Percentiles rank a stretch among this genome's conserved stretches.
Conservation (phyloP, 2,888 invertebrate genomes). For the Meganola albula region DNA sequence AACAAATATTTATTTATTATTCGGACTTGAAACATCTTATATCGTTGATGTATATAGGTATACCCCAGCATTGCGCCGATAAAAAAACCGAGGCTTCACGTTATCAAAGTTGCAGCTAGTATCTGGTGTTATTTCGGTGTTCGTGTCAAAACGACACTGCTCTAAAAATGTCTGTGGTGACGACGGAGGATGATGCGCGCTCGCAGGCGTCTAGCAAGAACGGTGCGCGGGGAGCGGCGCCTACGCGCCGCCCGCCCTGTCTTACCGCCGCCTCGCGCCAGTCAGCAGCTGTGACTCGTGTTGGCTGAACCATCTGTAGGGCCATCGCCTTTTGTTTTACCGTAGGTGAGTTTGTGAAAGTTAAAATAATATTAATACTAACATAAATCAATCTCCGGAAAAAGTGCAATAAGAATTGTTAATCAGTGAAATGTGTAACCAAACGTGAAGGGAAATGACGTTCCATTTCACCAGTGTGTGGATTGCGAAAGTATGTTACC, state of each 20-base stretch:
- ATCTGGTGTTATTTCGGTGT: slow-evolving; percentile 72
- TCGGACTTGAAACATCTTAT: no score
- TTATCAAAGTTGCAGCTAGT: slow-evolving; percentile 34
- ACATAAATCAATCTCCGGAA: slow-evolving; percentile 27
- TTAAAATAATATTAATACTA: slow-evolving; percentile 36
- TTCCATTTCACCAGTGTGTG: no score
- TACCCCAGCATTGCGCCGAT: no score
- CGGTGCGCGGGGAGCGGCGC: slow-evolving; percentile 44
- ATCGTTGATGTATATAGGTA: no score
- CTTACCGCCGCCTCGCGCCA: slow-evolving; percentile 71
- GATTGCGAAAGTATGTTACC: no score
- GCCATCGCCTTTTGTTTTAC: slow-evolving; percentile 71
- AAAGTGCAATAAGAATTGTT: slow-evolving; percentile 45
- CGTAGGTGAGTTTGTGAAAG: slow-evolving; percentile 69
- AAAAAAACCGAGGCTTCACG: background rate
- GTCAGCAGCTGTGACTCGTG: slow-evolving; percentile 77
- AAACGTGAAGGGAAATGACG: no score
- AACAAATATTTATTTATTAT: no score
- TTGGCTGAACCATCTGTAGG: slow-evolving; percentile 81
- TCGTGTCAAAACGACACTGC: slow-evolving; percentile 75
- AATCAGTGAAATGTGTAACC: slow-evolving; percentile 69
- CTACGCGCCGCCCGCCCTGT: slow-evolving; percentile 67
- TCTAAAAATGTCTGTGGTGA: slow-evolving; percentile 68
- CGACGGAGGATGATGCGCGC: slow-evolving; percentile 30
- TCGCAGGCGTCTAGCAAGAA: slow-evolving; percentile 22